phyloP scores from a whole-genome alignment of 2,888 invertebrate genomes.

The Pristionchus japonicus region DNA sequence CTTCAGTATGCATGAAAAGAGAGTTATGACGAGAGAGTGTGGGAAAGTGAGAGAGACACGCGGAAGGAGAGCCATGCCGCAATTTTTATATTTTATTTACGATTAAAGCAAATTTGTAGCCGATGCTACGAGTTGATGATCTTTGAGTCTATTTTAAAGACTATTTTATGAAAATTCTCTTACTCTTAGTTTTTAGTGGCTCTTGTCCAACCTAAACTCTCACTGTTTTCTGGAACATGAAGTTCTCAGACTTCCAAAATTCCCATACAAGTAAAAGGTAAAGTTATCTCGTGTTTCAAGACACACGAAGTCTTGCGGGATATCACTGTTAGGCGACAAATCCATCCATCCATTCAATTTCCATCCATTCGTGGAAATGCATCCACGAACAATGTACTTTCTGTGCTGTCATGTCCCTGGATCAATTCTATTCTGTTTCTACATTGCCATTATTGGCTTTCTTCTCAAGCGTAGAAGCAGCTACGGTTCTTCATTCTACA shows the following conservation, averaged over 20 bases:
- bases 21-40: not conserved
- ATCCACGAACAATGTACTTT: not conserved
- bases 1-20: slow-evolving; percentile 37
- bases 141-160: too few species aligned
- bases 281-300: too few species aligned
- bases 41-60: not conserved
- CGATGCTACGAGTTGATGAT: too few species aligned
- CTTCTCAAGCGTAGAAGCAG: not conserved
- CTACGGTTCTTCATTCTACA: not conserved
- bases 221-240: not conserved
- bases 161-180: too few species aligned
- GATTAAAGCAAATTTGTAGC: not conserved
- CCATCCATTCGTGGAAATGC: not conserved
- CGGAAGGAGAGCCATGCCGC: not conserved
- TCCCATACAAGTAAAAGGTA: too few species aligned
- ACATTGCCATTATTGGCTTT: not conserved
- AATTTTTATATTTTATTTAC: not conserved
- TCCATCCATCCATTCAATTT: too few species aligned
- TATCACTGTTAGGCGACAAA: too few species aligned
- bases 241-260: not conserved
- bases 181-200: too few species aligned
- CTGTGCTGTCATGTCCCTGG: not conserved
- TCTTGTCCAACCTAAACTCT: too few species aligned
- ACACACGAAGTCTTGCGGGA: too few species aligned
- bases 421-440: not conserved